Evolutionary conservation across 1,140 invertebrate genomes (phyloP).

Genomic region (Samia ricini): DNA sequence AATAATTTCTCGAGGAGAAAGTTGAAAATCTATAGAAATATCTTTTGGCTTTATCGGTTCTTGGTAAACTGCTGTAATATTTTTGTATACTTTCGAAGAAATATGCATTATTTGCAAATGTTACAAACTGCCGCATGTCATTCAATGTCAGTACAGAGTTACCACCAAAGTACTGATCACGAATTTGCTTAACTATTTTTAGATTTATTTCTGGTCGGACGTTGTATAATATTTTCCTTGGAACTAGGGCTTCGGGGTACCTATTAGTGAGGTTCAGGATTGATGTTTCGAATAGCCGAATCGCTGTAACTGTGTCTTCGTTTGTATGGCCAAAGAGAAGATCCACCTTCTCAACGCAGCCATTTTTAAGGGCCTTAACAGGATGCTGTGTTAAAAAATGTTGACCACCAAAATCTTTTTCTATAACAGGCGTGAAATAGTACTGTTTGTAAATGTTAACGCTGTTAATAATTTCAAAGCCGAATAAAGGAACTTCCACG

Average conservation of each 20-base stretch:
- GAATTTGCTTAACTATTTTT: constrained; percentile 51
- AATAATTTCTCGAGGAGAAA: constrained; percentile 37
- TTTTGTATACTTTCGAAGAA: constrained; percentile 63
- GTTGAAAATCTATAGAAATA: constrained; percentile 42
- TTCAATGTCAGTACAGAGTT: constrained; percentile 38
- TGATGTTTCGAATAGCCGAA: constrained; percentile 22
- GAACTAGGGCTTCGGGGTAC: constrained; percentile 41
- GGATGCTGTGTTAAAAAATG: constrained; percentile 55
- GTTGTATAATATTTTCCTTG: constrained; percentile 34
- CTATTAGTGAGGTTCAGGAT: constrained; percentile 37
- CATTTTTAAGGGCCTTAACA: constrained; percentile 44
- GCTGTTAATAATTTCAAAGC: constrained; percentile 25
- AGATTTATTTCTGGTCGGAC: constrained; percentile 31
- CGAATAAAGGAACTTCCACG: constrained; percentile 30
- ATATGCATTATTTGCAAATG: constrained; percentile 48
- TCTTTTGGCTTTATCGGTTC: constrained; percentile 19
- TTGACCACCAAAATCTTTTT: constrained; percentile 56
- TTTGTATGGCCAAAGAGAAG: constrained; percentile 78
- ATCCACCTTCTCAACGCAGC: constrained; percentile 77
- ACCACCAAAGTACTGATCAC: constrained; percentile 70
- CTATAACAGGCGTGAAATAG: constrained; percentile 57
- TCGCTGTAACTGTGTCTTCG: constrained; percentile 70
- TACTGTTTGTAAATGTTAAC: constrained; percentile 34
- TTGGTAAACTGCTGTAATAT: constrained; percentile 42
- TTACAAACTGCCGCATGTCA: constrained; percentile 41